phyloP scores from a whole-genome alignment of 2,113 vertebrate genomes.

The Nothocercus nigrocapillus region DNA sequence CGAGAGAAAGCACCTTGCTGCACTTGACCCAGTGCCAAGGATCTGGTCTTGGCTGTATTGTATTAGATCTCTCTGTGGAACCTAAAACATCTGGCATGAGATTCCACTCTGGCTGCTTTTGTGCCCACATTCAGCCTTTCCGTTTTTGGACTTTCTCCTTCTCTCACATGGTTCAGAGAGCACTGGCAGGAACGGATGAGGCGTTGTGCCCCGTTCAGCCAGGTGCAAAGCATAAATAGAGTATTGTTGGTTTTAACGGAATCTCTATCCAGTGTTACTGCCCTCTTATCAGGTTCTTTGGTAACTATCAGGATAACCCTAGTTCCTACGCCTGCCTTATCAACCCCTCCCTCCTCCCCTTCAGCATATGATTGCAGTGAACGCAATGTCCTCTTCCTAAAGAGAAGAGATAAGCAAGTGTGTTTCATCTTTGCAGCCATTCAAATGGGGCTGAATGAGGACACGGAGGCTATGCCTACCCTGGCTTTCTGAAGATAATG shows the following conservation, averaged over 20 bases:
- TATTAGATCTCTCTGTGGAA: not conserved
- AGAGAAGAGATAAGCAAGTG: not conserved
- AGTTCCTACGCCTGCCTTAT: not conserved
- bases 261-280: not conserved
- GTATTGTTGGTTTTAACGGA: not conserved
- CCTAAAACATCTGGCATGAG: not conserved
- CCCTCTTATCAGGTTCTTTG: not conserved
- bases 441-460: not conserved
- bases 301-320: not conserved
- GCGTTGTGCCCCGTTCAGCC: not conserved
- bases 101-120: not conserved
- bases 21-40: not conserved
- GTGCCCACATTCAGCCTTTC: not conserved
- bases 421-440: not conserved
- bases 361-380: accelerated
- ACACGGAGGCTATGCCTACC: accelerated
- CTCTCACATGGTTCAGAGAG: not conserved
- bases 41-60: not conserved
- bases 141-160: not conserved
- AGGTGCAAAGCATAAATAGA: not conserved
- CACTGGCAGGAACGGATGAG: accelerated
- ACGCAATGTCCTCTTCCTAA: not conserved
- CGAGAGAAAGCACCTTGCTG: not conserved
- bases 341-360: not conserved
- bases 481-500: not conserved